A percentile compares a stretch with the other conserved stretches of the same genome.
Conservation (phyloP, 2,113 vertebrate species). For the Oryzias melastigma region DNA sequence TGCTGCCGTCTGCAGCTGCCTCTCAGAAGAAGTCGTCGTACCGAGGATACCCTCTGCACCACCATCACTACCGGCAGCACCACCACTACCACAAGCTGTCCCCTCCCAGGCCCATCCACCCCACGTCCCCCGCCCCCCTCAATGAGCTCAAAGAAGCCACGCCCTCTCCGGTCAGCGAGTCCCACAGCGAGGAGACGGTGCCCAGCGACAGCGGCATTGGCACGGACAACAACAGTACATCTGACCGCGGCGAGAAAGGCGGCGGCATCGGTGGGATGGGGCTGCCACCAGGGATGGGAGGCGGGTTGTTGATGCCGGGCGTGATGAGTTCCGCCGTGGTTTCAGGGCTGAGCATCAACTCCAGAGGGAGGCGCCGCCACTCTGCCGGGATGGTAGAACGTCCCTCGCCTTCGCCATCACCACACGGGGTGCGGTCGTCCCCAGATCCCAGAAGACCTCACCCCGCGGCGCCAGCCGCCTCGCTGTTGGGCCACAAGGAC, state of each 20-base stretch:
- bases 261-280: slow-evolving; percentile 68
- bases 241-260: slow-evolving; percentile 93
- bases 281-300: slow-evolving; percentile 61
- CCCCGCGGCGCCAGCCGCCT: slow-evolving; percentile 67
- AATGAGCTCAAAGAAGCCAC: slow-evolving; percentile 97
- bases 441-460: slow-evolving; percentile 81
- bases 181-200: slow-evolving; percentile 97
- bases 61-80: slow-evolving; percentile 78
- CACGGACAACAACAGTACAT: slow-evolving; percentile 98
- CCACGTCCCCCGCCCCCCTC: slow-evolving; percentile 85
- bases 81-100: slow-evolving; percentile 79
- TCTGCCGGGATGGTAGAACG: slow-evolving; percentile 85
- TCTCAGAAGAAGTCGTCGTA: slow-evolving; percentile 77
- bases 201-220: slow-evolving; percentile 98
- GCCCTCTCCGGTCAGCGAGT: slow-evolving; percentile 95
- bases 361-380: slow-evolving; percentile 82
- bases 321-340: slow-evolving; percentile 81
- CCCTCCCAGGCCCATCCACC: slow-evolving; percentile 77
- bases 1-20: slow-evolving; percentile 45
- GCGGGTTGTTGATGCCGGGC: slow-evolving; percentile 82
- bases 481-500: slow-evolving; percentile 85
- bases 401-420: slow-evolving; percentile 82
- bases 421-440: slow-evolving; percentile 69
- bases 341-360: slow-evolving; percentile 66
- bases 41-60: slow-evolving; percentile 76